Percentiles rank a stretch among this genome's conserved stretches.
phyloP scores from a whole-genome alignment of 2,888 invertebrate species.

The Apotomis betuletana region DNA sequence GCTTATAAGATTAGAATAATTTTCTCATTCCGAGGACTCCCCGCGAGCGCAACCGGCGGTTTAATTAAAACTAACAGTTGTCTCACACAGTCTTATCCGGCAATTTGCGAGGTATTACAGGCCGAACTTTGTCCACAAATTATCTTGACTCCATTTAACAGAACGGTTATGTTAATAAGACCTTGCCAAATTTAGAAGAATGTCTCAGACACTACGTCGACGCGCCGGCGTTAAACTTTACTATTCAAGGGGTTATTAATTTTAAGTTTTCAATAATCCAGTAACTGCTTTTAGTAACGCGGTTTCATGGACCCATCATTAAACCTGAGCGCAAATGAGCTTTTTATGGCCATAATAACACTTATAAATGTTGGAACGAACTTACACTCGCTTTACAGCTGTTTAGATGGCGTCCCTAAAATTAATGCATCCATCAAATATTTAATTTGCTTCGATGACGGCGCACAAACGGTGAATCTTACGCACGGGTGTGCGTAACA shows the following conservation, averaged over 20 bases:
- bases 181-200: conserved; percentile 75
- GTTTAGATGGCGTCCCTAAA: conserved; percentile 58
- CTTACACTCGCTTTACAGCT: conserved; percentile 68
- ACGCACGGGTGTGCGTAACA: conserved; percentile 23
- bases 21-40: conserved; percentile 79
- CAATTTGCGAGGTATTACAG: conserved; percentile 84
- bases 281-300: conserved; percentile 53
- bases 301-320: conserved; percentile 62
- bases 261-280: conserved; percentile 61
- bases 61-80: conserved; percentile 84
- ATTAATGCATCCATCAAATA: conserved; percentile 64
- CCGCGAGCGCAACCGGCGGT: conserved; percentile 80
- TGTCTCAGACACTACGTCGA: conserved; percentile 72
- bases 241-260: conserved; percentile 48
- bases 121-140: conserved; percentile 82
- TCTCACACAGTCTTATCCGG: conserved; percentile 83
- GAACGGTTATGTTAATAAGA: conserved; percentile 82
- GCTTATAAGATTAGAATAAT: conserved; percentile 83
- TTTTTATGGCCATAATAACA: conserved; percentile 73
- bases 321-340: conserved; percentile 68
- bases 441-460: conserved; percentile 56
- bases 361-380: conserved; percentile 70
- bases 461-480: conserved; percentile 32
- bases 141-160: conserved; percentile 82
- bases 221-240: conserved; percentile 7